These are phyloP conservation scores for Beroe forskalii DNA, from an alignment of 37 sponge, comb jelly and placozoan species.

Conservation along the genomic window DNA sequence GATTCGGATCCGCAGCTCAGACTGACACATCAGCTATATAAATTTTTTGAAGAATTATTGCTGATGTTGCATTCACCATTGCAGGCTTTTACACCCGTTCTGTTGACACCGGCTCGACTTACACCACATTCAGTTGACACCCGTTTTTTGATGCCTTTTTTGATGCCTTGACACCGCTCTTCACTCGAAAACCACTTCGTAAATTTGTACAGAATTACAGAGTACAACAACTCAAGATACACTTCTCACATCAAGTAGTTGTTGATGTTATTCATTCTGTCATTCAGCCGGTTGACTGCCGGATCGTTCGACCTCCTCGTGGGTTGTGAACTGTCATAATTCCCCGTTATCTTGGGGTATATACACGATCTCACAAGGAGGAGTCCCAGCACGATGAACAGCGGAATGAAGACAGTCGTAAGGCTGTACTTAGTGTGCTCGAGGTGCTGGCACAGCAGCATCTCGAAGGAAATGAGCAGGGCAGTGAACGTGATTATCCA, in stretches of 20 bases:
- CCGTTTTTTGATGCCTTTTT: too few species aligned
- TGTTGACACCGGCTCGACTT: too few species aligned
- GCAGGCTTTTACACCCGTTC: too few species aligned
- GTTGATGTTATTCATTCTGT: constrained; percentile 19
- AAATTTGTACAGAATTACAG: too few species aligned
- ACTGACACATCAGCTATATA: too few species aligned
- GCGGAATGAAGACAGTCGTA: constrained; percentile 56
- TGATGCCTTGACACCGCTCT: too few species aligned
- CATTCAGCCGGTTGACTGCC: background rate
- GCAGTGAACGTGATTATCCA: constrained; percentile 63
- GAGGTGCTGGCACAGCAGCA: constrained; percentile 9
- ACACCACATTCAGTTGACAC: too few species aligned
- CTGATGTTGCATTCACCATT: too few species aligned
- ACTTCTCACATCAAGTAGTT: background rate
- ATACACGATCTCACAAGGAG: constrained; percentile 39
- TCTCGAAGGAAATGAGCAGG: constrained; percentile 28
- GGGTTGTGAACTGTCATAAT: background rate
- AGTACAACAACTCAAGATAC: too few species aligned
- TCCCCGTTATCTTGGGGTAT: constrained; percentile 40
- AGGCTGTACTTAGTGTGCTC: constrained; percentile 28
- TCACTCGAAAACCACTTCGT: too few species aligned
- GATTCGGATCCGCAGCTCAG: too few species aligned
- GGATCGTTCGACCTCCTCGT: background rate
- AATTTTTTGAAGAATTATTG: too few species aligned
- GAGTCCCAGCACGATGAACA: constrained; percentile 36